Evolutionary conservation across 2,888 invertebrate genomes (phyloP).

Genomic region (Drosophila ezoana): DNA sequence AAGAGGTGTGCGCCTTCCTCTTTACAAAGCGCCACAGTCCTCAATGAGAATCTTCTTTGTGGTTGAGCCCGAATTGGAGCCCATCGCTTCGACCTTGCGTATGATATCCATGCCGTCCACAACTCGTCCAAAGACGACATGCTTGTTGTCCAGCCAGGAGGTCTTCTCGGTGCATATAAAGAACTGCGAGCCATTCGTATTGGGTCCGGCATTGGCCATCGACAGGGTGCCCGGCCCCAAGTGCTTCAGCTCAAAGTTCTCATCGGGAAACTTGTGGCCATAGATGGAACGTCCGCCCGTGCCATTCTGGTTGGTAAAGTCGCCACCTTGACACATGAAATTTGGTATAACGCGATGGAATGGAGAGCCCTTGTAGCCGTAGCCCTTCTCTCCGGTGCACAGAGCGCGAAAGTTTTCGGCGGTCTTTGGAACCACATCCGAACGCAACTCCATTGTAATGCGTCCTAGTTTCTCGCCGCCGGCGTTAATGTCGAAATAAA

Average conservation of each 20-base stretch:
- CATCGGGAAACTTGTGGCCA: slow-evolving; percentile 96
- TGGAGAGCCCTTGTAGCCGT: slow-evolving; percentile 95
- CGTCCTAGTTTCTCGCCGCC: slow-evolving; percentile 47
- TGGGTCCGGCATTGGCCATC: slow-evolving; percentile 98
- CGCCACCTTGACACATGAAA: slow-evolving; percentile 98
- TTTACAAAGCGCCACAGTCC: slow-evolving; percentile 91
- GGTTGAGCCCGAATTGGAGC: slow-evolving; percentile 93
- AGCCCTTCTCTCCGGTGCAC: slow-evolving; percentile 97
- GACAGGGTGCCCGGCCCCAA: slow-evolving; percentile 95
- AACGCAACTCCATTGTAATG: slow-evolving; percentile 88
- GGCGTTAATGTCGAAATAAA: slow-evolving; percentile 55
- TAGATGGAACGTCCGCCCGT: slow-evolving; percentile 98
- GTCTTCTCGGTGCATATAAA: slow-evolving; percentile 97
- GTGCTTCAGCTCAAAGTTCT: slow-evolving; percentile 97
- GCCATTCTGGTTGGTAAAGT: slow-evolving; percentile 97
- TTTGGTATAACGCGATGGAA: slow-evolving; percentile 98
- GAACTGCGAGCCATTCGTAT: slow-evolving; percentile 98
- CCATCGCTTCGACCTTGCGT: slow-evolving; percentile 91
- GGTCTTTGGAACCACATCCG: slow-evolving; percentile 96
- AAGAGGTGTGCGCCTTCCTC: background rate
- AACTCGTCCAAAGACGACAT: slow-evolving; percentile 94
- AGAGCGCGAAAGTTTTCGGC: slow-evolving; percentile 98
- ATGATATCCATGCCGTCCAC: slow-evolving; percentile 96
- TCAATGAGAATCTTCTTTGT: slow-evolving; percentile 91
- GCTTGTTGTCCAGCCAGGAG: slow-evolving; percentile 87